Evolutionary conservation across 2,797 vertebrate genomes (phyloP), one percentile per base, ranked within the genome.

Genomic region (Onychomys torridus): DNA sequence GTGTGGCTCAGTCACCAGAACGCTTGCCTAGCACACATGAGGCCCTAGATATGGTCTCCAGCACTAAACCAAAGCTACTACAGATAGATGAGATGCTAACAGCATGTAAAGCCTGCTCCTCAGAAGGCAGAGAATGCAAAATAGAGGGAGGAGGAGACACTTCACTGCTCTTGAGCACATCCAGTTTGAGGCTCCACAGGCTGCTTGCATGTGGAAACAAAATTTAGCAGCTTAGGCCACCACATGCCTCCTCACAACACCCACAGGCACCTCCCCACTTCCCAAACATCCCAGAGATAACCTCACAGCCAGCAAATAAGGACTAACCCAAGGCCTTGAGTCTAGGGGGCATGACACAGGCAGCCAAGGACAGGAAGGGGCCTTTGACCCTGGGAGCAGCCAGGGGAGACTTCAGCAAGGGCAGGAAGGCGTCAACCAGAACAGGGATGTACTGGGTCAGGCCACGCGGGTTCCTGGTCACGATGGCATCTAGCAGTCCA

Each of bases 341-440:
- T 88, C 99, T 98, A 90, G 98, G 98, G 83, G 99, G 99, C 99
- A 99, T 99, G 95, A 99, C 99, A 96, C 98, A 99, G 32, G 98
- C 98, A 69, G 99, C 99, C 8, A 99, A 99, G 93, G 99, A 99
- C 97, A 99, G 97, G 97, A 99, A 99, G 92, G 98, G 97, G 76
- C 98, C 98, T 96, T 98, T 99, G 97, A 99, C 95, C 69, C 98
- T 98, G 11, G 99, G 99, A 96, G 99, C 99, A 29, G 99, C 99
- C 97, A 99, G 98, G 17, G 99, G 99, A 6, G 99, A 99, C 19
- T 98, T 98, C 8, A 99, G 97, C 94, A 99, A 98, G 1, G 99
- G 99, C 90, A 99, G 98, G 16, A 99, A 99, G 95, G 98, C 99
- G 76, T 99, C 98, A 2, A 99, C 98, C 67, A 99, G 98, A 52